phyloP scores from a whole-genome alignment of 2,888 invertebrate species.

The Caenorhabditis afra region DNA sequence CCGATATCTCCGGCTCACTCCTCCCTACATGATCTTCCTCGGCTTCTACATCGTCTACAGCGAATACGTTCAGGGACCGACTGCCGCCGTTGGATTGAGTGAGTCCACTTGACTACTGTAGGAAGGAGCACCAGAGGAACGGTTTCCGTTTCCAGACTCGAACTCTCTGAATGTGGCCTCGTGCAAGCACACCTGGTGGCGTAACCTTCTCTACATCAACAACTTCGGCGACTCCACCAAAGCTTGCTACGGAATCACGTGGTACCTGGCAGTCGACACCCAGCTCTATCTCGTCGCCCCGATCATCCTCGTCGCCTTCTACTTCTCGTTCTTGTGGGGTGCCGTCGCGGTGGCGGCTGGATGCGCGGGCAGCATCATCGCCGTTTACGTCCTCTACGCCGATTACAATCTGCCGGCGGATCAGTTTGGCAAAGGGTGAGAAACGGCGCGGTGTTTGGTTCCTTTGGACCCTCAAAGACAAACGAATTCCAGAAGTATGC shows the following conservation, averaged over 20 bases:
- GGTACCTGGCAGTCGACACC: slow-evolving; percentile 62
- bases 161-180: slow-evolving; percentile 19
- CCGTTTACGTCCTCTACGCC: slow-evolving; percentile 38
- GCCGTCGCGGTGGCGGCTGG: slow-evolving; percentile 5
- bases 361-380: slow-evolving; percentile 42
- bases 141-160: slow-evolving; percentile 22
- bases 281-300: slow-evolving; percentile 57
- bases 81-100: slow-evolving; percentile 35
- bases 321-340: slow-evolving; percentile 37
- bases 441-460: too few relatives aligned
- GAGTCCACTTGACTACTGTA: neutral
- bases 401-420: slow-evolving; percentile 44
- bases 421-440: slow-evolving; percentile 49
- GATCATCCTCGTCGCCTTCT: slow-evolving; percentile 46
- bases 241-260: slow-evolving; percentile 59
- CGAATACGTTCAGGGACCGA: slow-evolving; percentile 47
- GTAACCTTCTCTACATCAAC: slow-evolving; percentile 65
- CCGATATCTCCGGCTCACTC: slow-evolving; percentile 58
- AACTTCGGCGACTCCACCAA: slow-evolving; percentile 54
- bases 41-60: slow-evolving; percentile 55
- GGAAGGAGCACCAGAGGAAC: too few relatives aligned
- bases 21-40: slow-evolving; percentile 59
- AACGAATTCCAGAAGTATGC: slow-evolving; percentile 7
- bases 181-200: slow-evolving; percentile 60
- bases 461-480: too few relatives aligned